Evolutionary conservation across 2,888 invertebrate genomes (phyloP).

Genomic region (Epiblema foenella): DNA sequence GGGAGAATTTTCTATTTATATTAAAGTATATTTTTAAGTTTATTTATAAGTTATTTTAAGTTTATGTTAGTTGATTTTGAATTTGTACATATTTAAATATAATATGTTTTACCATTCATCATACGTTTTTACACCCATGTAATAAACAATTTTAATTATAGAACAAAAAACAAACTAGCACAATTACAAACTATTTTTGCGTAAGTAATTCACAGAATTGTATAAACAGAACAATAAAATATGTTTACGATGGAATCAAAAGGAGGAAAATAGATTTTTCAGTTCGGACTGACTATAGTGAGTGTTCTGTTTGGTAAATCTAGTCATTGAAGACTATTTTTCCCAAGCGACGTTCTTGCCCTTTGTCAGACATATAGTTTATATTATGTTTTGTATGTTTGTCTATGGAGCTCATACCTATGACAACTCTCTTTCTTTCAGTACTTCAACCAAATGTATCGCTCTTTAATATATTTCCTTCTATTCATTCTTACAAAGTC

Average conservation of each 20-base stretch:
- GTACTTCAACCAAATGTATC: no score
- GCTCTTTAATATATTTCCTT: no score
- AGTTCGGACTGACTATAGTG: not conserved
- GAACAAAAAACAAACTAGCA: constrained; percentile 8
- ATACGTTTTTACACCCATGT: not conserved
- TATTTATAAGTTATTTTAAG: no score
- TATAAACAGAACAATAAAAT: constrained; percentile 22
- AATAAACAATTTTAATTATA: constrained; percentile 11
- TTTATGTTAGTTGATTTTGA: no score
- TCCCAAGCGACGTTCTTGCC: not conserved
- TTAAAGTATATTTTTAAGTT: no score
- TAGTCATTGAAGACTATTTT: not conserved
- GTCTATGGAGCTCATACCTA: no score
- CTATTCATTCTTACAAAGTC: no score
- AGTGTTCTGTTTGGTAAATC: not conserved
- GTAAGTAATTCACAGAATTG: constrained; percentile 15
- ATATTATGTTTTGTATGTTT: no score
- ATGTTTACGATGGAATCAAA: constrained; percentile 23
- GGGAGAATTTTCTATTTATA: no score
- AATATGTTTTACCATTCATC: not conserved
- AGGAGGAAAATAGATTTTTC: constrained; percentile 17
- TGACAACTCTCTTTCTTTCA: no score
- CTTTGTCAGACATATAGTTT: no score
- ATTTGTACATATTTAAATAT: no score
- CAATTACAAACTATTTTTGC: constrained; percentile 1